Evolutionary conservation across 1,140 invertebrate species (phyloP).

Genomic region (Trichonephila clavata): DNA sequence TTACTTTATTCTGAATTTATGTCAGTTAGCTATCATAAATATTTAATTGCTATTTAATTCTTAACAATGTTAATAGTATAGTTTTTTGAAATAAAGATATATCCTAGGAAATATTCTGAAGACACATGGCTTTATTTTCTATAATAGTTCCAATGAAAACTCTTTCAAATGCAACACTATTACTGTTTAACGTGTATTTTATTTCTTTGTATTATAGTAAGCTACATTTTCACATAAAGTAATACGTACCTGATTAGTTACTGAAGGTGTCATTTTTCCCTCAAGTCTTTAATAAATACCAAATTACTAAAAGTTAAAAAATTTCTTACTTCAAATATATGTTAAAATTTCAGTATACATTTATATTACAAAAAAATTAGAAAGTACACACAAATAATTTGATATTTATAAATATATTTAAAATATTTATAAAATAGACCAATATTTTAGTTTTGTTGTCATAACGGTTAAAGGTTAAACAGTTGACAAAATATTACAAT

Average conservation of each 20-base stretch:
- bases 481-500: background rate
- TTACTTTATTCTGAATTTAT: too few relatives aligned
- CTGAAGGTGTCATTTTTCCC: background rate
- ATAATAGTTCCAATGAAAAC: background rate
- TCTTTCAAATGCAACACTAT: background rate
- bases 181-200: background rate
- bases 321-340: background rate
- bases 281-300: background rate
- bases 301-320: background rate
- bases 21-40: too few relatives aligned
- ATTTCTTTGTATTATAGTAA: background rate
- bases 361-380: background rate
- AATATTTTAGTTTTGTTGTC: background rate
- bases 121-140: background rate
- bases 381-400: background rate
- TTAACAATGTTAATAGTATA: background rate
- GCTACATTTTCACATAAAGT: background rate
- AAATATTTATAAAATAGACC: background rate
- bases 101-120: background rate
- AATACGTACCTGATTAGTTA: slow-evolving; percentile 4
- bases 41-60: too few relatives aligned
- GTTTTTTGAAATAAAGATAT: background rate
- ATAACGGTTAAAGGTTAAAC: background rate
- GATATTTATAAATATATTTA: background rate
- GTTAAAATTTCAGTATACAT: too few relatives aligned